A percentile compares a stretch with the other conserved stretches of the same genome.
phyloP scores from a whole-genome alignment of 2,113 vertebrate species.

The Xenus cinereus region DNA sequence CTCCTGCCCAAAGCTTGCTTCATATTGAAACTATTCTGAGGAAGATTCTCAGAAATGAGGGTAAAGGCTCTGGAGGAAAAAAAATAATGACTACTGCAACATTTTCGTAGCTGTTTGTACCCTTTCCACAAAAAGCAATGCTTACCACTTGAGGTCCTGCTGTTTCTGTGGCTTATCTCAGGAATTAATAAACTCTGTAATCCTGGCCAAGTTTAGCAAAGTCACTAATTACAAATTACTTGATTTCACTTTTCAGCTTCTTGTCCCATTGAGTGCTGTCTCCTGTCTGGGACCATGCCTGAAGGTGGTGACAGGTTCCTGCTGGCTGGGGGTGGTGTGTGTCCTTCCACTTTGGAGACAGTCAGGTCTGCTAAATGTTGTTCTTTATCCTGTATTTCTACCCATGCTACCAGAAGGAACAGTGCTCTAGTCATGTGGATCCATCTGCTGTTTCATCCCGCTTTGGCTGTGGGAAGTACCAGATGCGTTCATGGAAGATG shows the following conservation, averaged over 20 bases:
- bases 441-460: neutral
- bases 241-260: conserved; percentile 12
- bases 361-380: neutral
- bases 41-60: neutral
- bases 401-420: neutral
- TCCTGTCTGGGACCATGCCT: neutral
- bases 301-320: neutral
- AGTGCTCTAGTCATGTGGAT: accelerated
- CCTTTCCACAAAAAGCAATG: neutral
- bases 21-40: neutral
- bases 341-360: neutral
- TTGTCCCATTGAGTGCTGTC: neutral
- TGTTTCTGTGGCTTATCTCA: neutral
- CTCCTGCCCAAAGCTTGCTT: conserved; percentile 19
- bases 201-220: neutral
- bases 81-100: neutral
- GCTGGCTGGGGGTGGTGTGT: neutral
- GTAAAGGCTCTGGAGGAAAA: neutral
- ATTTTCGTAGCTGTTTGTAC: neutral
- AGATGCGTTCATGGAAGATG: neutral
- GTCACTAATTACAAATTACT: neutral
- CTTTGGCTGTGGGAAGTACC: neutral
- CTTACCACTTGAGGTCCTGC: neutral
- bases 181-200: neutral
- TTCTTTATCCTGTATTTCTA: neutral